These are phyloP conservation scores for Mimumesa dahlbomi DNA, from an alignment of 2,888 invertebrate species.

Conservation along the genomic window DNA sequence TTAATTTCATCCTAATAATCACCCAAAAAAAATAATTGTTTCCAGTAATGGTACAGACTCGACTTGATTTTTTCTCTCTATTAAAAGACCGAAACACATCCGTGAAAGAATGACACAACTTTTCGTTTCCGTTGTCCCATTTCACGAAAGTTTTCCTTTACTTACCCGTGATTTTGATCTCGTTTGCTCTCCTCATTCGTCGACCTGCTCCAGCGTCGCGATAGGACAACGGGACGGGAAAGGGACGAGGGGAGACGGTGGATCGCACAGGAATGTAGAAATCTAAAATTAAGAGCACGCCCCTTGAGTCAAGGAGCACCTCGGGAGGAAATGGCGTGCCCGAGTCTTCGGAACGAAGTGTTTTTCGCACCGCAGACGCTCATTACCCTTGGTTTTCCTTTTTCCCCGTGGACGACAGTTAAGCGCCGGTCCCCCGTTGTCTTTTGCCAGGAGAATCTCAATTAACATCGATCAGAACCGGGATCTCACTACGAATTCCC, in stretches of 20 bases:
- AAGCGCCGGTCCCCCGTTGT: too few relatives aligned
- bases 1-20: too few relatives aligned
- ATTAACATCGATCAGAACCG: too few relatives aligned
- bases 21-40: too few relatives aligned
- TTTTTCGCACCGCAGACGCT: constrained; percentile 56
- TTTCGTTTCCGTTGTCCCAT: too few relatives aligned
- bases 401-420: not conserved
- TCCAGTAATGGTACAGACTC: too few relatives aligned
- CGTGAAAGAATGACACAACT: too few relatives aligned
- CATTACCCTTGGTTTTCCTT: constrained; percentile 40
- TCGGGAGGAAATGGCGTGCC: constrained; percentile 28
- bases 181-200: constrained; percentile 16
- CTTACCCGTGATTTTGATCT: constrained; percentile 3
- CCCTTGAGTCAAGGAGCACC: constrained; percentile 29
- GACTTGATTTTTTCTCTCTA: too few relatives aligned
- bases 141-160: too few relatives aligned
- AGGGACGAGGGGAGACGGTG: not conserved
- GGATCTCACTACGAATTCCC: too few relatives aligned
- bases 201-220: not conserved
- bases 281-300: constrained; percentile 69
- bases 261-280: constrained; percentile 43
- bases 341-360: constrained; percentile 28
- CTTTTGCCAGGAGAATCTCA: too few relatives aligned
- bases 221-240: not conserved
- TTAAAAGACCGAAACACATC: too few relatives aligned